These are phyloP conservation scores for Penaeus indicus DNA, from an alignment of 1,140 invertebrate genomes.

Conservation along the genomic window DNA sequence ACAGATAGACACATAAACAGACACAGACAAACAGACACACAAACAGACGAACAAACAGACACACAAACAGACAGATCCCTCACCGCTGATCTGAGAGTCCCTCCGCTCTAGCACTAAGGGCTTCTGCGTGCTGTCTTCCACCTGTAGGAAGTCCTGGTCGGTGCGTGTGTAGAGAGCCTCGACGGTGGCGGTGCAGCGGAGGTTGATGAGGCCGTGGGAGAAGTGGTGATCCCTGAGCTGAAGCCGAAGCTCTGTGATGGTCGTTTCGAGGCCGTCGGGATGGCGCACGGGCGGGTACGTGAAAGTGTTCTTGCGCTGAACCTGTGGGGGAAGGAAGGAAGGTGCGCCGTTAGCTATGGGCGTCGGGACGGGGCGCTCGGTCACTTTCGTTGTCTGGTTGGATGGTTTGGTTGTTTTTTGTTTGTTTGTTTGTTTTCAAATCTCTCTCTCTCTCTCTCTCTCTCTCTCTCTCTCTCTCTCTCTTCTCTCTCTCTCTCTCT, in stretches of 20 bases:
- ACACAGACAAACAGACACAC: no score
- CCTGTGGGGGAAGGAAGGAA: conserved; percentile 21
- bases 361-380: not conserved
- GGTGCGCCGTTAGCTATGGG: not conserved
- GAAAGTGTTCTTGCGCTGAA: conserved; percentile 38
- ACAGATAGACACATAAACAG: no score
- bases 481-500: not conserved
- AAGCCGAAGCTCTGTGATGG: conserved; percentile 39
- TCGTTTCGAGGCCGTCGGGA: conserved; percentile 45
- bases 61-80: no score
- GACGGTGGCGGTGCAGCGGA: conserved; percentile 51
- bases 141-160: conserved; percentile 53
- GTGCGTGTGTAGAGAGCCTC: conserved; percentile 51
- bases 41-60: no score
- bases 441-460: not conserved
- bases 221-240: conserved; percentile 40
- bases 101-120: conserved; percentile 45
- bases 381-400: not conserved
- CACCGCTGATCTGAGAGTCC: conserved; percentile 42
- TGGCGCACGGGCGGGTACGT: conserved; percentile 40
- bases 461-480: conserved; percentile 16
- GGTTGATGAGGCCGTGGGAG: conserved; percentile 34
- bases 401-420: not conserved
- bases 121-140: conserved; percentile 36
- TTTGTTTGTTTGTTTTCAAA: not conserved